These are phyloP conservation scores for Lamellibrachia luymesi DNA, from an alignment of 1,140 invertebrate genomes.

Conservation along the genomic window DNA sequence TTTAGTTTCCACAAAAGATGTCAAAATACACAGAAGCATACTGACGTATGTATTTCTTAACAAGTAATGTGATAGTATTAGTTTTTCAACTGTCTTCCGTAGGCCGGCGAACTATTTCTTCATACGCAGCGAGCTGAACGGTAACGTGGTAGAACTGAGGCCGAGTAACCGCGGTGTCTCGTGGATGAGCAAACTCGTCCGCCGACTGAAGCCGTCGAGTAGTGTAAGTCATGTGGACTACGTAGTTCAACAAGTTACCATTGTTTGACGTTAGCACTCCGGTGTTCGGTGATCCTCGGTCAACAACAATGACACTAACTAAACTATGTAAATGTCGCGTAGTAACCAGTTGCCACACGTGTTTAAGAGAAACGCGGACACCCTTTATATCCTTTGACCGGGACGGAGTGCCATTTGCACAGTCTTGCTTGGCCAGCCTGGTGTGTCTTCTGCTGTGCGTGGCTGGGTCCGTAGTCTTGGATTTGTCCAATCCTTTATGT, in stretches of 20 bases:
- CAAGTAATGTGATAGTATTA: too few species aligned
- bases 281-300: background rate
- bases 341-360: background rate
- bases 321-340: background rate
- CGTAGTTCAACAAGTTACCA: background rate
- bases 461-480: too few species aligned
- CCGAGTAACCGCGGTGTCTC: background rate
- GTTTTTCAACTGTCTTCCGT: background rate
- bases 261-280: background rate
- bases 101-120: constrained; percentile 19
- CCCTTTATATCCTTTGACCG: too few species aligned
- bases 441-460: too few species aligned
- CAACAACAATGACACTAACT: background rate
- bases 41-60: too few species aligned
- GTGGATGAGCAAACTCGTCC: background rate
- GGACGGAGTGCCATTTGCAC: too few species aligned
- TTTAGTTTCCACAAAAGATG: too few species aligned
- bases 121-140: constrained; percentile 16
- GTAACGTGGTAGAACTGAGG: constrained; percentile 14
- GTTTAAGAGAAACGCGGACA: background rate
- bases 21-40: too few species aligned
- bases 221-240: background rate
- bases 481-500: too few species aligned
- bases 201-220: background rate
- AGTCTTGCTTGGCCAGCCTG: too few species aligned